phyloP scores from a whole-genome alignment of 2,113 vertebrate genomes.

The Phylloscopus trochiloides region DNA sequence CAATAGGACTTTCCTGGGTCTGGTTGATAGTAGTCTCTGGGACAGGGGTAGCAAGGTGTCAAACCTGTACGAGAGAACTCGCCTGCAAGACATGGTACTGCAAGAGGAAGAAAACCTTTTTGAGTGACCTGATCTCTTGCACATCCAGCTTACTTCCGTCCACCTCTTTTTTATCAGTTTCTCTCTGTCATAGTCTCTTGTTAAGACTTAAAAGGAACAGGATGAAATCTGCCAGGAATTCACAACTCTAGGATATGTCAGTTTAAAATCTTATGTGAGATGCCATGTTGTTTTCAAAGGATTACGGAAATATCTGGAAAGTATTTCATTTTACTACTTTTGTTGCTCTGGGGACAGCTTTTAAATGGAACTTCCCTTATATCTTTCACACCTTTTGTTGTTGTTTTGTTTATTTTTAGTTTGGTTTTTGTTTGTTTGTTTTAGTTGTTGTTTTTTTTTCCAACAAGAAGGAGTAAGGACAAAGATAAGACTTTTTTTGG shows the following conservation, averaged over 20 bases:
- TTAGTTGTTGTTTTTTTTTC: not conserved
- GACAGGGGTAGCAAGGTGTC: slow-evolving; percentile 91
- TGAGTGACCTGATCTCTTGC: not conserved
- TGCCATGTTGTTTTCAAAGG: not conserved
- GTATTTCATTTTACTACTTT: not conserved
- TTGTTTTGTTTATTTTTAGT: not conserved
- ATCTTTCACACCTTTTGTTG: not conserved
- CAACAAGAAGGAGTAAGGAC: not conserved
- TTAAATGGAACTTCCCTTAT: not conserved
- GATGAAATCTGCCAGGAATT: not conserved
- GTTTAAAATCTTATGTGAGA: not conserved
- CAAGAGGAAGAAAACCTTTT: not conserved
- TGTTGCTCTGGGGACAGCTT: not conserved
- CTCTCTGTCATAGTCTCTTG: not conserved
- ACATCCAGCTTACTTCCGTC: not conserved
- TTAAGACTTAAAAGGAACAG: not conserved
- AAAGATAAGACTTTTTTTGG: not conserved
- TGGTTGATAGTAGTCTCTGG: slow-evolving; percentile 95
- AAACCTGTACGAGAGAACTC: slow-evolving; percentile 95
- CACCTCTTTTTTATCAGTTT: not conserved
- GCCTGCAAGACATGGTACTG: slow-evolving; percentile 90
- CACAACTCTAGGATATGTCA: not conserved
- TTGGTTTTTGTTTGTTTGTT: not conserved
- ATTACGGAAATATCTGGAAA: not conserved
- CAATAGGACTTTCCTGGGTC: slow-evolving; percentile 92